Evolutionary conservation across 37 sponge, comb jelly and placozoan genomes (phyloP), one percentile per base, ranked within the genome.

Genomic region (Eunapius fragilis): DNA sequence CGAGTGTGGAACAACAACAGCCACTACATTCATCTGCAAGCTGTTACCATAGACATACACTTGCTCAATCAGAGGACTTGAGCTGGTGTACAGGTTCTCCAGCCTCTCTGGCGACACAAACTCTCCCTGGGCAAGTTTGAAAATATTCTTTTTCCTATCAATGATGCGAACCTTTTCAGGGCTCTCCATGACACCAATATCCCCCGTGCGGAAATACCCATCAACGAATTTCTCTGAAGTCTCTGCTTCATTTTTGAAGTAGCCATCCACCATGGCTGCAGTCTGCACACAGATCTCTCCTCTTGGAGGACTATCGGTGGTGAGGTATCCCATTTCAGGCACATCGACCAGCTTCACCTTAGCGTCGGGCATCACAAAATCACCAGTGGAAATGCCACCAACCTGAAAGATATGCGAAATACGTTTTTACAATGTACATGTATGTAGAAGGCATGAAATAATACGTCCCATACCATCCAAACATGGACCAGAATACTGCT

Each of bases 61-160:
- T 34, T 90, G 91, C 27, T 80, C 82, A 31, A 90, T 85, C 76
- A 74, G 71, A 34, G 26, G 23, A 32, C 91, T 90, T 11, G 41
- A 71, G 11, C 74, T 69, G 25, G 26, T 73, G 77, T 79, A 90
- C 28, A 90, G 27, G 27, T 23, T 37, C 86, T 86, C 91, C 70
- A 90, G 71, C 41, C 81, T 72, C 67, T 85, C 85, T 12, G 91
- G 91, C 6, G 91, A 81, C 38, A 90, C 86, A 85, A 90, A 90
- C 78, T 90, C 91, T 25, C 92, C 92, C 74, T 91, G 92, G 2
- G 92, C 72, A 69, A 91, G 80, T 47, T 91, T 91, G 84, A 91
- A 91, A 37, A 91, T 49, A 35, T 91, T 91, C 80, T 91, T 91
- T 80, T 83, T 87, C 0, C 92, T 79, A 69, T 80, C 80, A 67